Evolutionary conservation across 2,797 vertebrate species (phyloP).

Genomic region (Rhodeus uyekii): DNA sequence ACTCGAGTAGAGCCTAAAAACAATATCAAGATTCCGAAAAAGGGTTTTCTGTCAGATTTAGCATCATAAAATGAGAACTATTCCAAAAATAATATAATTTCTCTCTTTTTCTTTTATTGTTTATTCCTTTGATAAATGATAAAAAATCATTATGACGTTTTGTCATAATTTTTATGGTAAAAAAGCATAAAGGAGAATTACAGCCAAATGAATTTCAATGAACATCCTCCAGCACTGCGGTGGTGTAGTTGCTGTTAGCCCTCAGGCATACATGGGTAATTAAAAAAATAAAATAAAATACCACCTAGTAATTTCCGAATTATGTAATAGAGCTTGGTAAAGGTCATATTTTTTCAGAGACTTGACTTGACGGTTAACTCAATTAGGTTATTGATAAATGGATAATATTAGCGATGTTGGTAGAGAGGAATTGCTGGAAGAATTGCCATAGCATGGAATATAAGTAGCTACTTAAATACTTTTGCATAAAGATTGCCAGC

Average conservation of each 20-base stretch:
- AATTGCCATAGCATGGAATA: not conserved
- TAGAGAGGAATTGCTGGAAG: not conserved
- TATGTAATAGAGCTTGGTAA: constrained; percentile 7
- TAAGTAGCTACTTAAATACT: not conserved
- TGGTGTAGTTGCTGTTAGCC: constrained; percentile 18
- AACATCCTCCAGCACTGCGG: not conserved
- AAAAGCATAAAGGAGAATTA: no score
- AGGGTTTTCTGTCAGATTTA: not conserved
- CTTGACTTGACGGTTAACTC: not conserved
- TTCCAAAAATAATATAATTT: no score
- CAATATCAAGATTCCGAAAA: not conserved
- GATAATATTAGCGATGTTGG: not conserved
- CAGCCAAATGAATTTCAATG: not conserved
- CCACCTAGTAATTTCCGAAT: constrained; percentile 29
- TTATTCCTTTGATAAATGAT: not conserved
- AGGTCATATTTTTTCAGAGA: not conserved
- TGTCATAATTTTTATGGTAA: no score
- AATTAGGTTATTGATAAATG: not conserved
- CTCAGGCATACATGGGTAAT: constrained; percentile 56
- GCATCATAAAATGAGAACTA: not conserved
- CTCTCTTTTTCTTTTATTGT: rapidly evolving
- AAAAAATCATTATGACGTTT: no score
- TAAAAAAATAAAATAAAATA: constrained; percentile 55
- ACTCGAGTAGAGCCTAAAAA: not conserved
- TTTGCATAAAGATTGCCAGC: not conserved